Evolutionary conservation across 1,140 invertebrate species (phyloP).

Genomic region (Drosophila parvula): DNA sequence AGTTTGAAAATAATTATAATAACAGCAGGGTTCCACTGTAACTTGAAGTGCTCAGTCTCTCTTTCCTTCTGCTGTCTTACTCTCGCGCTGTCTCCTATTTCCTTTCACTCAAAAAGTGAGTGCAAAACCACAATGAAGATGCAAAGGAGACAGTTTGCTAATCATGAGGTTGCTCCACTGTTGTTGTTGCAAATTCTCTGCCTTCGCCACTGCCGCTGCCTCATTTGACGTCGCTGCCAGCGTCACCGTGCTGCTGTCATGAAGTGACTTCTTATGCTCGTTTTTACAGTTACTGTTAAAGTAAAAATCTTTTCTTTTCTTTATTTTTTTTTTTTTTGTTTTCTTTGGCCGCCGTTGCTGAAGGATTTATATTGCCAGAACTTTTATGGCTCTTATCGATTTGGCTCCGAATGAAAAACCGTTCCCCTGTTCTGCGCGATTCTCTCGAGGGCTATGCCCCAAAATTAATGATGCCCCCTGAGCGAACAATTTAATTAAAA

Average conservation of each 20-base stretch:
- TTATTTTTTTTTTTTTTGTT: not conserved
- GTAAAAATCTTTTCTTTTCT: conserved; percentile 14
- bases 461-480: conserved; percentile 52
- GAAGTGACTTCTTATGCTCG: conserved; percentile 49
- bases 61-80: conserved; percentile 2
- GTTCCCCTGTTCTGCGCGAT: not conserved
- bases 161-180: conserved; percentile 52
- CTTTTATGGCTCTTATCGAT: conserved; percentile 69
- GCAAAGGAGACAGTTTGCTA: conserved; percentile 20
- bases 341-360: conserved; percentile 1
- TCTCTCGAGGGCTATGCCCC: not conserved
- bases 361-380: conserved; percentile 61
- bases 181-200: conserved; percentile 27
- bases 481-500: conserved; percentile 52
- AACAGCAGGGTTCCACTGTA: conserved; percentile 11
- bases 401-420: conserved; percentile 10
- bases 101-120: conserved; percentile 11
- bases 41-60: not conserved
- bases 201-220: not conserved
- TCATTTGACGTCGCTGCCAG: conserved; percentile 6
- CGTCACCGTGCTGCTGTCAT: conserved; percentile 1
- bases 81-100: not conserved
- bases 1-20: no score
- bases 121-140: conserved; percentile 40
- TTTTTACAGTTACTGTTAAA: conserved; percentile 66